Evolutionary conservation across 1,140 invertebrate genomes (phyloP).

Genomic region (Trichonephila inaurata): DNA sequence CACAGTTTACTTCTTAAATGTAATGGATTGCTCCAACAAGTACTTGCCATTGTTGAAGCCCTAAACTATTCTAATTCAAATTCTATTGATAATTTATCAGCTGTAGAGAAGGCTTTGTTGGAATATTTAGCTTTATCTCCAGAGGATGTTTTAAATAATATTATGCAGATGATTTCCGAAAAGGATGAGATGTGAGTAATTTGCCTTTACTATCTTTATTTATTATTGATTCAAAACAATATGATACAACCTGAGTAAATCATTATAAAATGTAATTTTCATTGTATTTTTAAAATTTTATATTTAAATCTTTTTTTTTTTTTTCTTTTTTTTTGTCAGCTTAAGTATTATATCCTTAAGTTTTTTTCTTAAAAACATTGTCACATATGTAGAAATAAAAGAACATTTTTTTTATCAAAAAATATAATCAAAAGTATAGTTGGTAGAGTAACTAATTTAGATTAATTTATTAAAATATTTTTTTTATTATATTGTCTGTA

Average conservation of each 20-base stretch:
- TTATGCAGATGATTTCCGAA: slow-evolving; percentile 72
- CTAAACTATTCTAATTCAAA: slow-evolving; percentile 77
- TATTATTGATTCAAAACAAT: neutral
- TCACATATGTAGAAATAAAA: too few species aligned
- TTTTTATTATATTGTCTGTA: too few species aligned
- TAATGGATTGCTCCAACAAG: slow-evolving; percentile 79
- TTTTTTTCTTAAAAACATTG: too few species aligned
- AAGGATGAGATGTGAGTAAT: slow-evolving; percentile 66
- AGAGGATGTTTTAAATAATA: slow-evolving; percentile 63
- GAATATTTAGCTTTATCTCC: slow-evolving; percentile 60
- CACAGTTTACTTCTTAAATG: slow-evolving; percentile 78
- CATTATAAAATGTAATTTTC: too few species aligned
- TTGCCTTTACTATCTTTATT: neutral
- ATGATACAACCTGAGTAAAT: neutral
- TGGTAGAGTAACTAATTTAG: too few species aligned
- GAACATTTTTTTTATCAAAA: too few species aligned
- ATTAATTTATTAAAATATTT: too few species aligned
- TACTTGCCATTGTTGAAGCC: slow-evolving; percentile 79
- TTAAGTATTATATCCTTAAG: too few species aligned
- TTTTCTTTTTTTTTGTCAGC: too few species aligned
- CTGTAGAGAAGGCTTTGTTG: slow-evolving; percentile 56
- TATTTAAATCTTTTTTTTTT: neutral
- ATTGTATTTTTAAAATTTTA: too few species aligned
- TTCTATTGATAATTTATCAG: slow-evolving; percentile 52
- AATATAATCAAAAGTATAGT: too few species aligned